Conservation (phyloP, 35 echinoderm and acorn worm genomes). For the Eucidaris tribuloides region DNA sequence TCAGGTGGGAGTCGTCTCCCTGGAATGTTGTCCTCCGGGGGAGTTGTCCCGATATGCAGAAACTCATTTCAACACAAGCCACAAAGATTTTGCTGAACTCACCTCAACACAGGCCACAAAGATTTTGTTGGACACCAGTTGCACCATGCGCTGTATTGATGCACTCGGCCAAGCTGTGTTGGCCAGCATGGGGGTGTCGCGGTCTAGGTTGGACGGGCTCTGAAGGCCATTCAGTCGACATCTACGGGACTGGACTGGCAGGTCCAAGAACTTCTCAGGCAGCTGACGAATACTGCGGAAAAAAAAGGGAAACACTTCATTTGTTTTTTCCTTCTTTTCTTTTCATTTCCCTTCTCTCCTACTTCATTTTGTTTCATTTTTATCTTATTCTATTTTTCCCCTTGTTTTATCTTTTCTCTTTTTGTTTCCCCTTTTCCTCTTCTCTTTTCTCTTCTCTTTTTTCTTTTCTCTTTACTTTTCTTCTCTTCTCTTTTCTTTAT, state of each 20-base stretch:
- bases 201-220: not conserved
- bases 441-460: not conserved
- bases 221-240: conserved; percentile 33
- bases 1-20: too few relatives aligned
- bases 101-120: conserved; percentile 40
- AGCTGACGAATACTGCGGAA: conserved; percentile 40
- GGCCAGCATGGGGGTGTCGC: not conserved
- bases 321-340: too few relatives aligned
- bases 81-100: too few relatives aligned
- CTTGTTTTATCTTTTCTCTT: not conserved
- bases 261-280: conserved; percentile 33
- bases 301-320: too few relatives aligned
- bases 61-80: too few relatives aligned
- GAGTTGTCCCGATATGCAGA: too few relatives aligned
- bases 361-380: too few relatives aligned
- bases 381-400: not conserved
- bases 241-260: conserved; percentile 27
- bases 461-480: not conserved
- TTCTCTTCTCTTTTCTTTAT: not conserved
- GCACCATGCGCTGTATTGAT: conserved; percentile 13
- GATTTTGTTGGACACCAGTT: conserved; percentile 43
- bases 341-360: too few relatives aligned
- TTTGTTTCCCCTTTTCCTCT: not conserved
- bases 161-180: conserved; percentile 33
- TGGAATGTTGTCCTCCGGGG: too few relatives aligned